Evolutionary conservation across 2,797 vertebrate species (phyloP).

Genomic region (Sebastes jordani): DNA sequence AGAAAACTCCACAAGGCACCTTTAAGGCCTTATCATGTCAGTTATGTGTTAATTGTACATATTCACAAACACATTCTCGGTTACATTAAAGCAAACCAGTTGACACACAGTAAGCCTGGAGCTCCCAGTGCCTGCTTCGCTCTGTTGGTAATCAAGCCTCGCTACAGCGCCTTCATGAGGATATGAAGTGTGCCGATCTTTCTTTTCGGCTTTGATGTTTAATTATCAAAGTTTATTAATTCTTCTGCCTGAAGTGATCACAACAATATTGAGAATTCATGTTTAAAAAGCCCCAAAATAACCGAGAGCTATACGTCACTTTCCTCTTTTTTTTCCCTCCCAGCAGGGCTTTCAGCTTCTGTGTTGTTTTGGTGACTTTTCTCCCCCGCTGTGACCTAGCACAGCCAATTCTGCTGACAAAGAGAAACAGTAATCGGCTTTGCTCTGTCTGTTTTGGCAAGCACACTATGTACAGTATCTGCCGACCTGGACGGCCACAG

Average conservation of each 20-base stretch:
- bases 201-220: background rate
- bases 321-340: background rate
- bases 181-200: background rate
- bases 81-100: no score
- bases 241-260: background rate
- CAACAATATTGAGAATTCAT: background rate
- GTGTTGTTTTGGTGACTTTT: constrained; percentile 36
- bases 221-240: background rate
- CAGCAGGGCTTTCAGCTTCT: background rate
- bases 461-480: constrained; percentile 12
- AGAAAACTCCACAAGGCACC: no score
- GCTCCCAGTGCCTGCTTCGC: background rate
- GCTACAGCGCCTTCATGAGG: background rate
- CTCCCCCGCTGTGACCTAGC: constrained; percentile 35
- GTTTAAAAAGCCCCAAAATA: background rate
- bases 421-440: constrained; percentile 66
- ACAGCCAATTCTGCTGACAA: constrained; percentile 57
- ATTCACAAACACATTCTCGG: no score
- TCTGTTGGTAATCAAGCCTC: background rate
- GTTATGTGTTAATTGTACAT: no score
- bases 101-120: background rate
- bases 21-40: no score
- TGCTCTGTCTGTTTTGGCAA: constrained; percentile 43
- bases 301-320: background rate
- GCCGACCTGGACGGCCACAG: background rate